These are phyloP conservation scores for Melanchra persicariae DNA, from an alignment of 2,888 invertebrate genomes.

Conservation along the genomic window DNA sequence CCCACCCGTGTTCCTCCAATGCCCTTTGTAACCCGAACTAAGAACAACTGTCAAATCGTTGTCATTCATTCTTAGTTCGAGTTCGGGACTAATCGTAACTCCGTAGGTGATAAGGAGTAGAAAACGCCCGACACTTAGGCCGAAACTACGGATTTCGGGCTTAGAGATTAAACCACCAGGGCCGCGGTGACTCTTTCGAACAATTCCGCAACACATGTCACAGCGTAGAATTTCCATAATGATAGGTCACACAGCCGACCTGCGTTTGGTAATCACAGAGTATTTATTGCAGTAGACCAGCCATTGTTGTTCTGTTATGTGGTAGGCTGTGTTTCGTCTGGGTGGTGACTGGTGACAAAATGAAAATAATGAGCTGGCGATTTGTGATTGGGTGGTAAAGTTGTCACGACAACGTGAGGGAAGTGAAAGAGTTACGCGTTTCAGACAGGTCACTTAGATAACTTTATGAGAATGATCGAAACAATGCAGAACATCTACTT, in stretches of 20 bases:
- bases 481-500: not conserved
- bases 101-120: too few species aligned
- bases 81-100: too few species aligned
- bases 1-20: too few species aligned
- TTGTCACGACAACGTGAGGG: conserved; percentile 31
- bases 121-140: too few species aligned
- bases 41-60: too few species aligned
- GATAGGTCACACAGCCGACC: conserved; percentile 45
- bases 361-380: conserved; percentile 10
- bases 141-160: too few species aligned
- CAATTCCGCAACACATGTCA: conserved; percentile 24
- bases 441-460: not conserved
- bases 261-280: conserved; percentile 57
- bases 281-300: conserved; percentile 48
- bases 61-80: too few species aligned
- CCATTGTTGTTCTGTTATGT: conserved; percentile 50
- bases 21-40: too few species aligned
- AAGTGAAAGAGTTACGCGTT: not conserved
- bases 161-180: too few species aligned
- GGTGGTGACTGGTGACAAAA: conserved; percentile 31
- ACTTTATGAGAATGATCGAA: not conserved
- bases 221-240: conserved; percentile 44
- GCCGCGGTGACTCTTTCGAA: too few species aligned
- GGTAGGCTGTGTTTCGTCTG: conserved; percentile 49
- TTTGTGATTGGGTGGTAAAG: conserved; percentile 23